Evolutionary conservation across 2,797 vertebrate genomes (phyloP).

Genomic region (Schizopygopsis malacanthus): DNA sequence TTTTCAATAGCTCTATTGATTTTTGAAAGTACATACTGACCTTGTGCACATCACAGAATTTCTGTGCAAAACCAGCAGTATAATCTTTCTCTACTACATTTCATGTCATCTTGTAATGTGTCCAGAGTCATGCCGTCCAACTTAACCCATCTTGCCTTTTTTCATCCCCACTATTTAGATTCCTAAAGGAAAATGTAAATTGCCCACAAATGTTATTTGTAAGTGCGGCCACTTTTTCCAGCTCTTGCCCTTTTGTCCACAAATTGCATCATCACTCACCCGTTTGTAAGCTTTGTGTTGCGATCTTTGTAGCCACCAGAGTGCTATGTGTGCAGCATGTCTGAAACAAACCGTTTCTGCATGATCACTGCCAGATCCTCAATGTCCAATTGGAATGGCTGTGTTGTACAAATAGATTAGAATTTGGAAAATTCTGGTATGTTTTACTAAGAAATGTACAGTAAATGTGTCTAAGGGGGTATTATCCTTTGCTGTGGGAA

Average conservation of each 20-base stretch:
- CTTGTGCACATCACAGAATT: not conserved
- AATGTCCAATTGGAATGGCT: constrained; percentile 43
- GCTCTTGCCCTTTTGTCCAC: constrained; percentile 65
- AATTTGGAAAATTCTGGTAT: not conserved
- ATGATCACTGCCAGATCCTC: constrained; percentile 55
- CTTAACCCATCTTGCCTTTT: constrained; percentile 71
- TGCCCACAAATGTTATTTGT: constrained; percentile 93
- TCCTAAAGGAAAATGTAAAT: constrained; percentile 95
- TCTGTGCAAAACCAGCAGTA: not conserved
- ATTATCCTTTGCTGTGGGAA: constrained; percentile 1
- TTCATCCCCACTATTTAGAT: constrained; percentile 82
- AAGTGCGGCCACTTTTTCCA: constrained; percentile 81
- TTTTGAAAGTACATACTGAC: not conserved
- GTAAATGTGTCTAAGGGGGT: constrained; percentile 1
- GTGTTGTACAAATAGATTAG: constrained; percentile 23
- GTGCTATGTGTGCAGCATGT: constrained; percentile 52
- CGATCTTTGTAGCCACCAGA: constrained; percentile 42
- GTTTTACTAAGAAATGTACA: not conserved
- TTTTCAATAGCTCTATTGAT: not conserved
- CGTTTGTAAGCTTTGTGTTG: constrained; percentile 55
- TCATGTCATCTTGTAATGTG: constrained; percentile 42
- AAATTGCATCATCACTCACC: constrained; percentile 66
- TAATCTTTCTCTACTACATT: constrained; percentile 37
- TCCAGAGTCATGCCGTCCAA: constrained; percentile 36
- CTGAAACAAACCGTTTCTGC: constrained; percentile 46